These are phyloP conservation scores for Xiphophorus maculatus DNA, from an alignment of 2,113 vertebrate species.

Conservation along the genomic window DNA sequence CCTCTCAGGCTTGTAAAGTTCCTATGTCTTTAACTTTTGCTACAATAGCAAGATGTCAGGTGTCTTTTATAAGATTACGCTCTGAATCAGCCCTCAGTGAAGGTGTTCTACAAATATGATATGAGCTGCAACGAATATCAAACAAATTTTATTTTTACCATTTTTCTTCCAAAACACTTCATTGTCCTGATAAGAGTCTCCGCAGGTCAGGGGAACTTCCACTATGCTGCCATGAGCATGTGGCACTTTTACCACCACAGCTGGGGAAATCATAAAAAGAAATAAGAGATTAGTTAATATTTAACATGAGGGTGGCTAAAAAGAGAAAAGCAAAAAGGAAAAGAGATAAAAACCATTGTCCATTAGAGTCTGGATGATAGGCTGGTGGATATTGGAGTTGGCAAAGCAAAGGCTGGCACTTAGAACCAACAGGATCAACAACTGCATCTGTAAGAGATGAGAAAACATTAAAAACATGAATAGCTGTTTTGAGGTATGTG, in stretches of 20 bases:
- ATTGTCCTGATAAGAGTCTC: conserved; percentile 44
- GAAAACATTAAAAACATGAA: background rate
- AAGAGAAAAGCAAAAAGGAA: background rate
- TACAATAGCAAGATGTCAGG: background rate
- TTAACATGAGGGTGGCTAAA: background rate
- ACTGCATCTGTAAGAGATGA: conserved; percentile 65
- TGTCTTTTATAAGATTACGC: background rate
- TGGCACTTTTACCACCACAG: conserved; percentile 65
- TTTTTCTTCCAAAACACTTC: conserved; percentile 75
- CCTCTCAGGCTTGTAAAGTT: background rate
- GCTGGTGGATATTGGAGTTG: conserved; percentile 1
- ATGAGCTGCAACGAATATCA: background rate
- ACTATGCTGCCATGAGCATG: background rate
- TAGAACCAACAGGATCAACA: conserved; percentile 46
- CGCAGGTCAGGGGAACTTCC: conserved; percentile 69
- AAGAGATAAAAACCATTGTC: conserved; percentile 71
- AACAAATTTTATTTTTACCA: conserved; percentile 30
- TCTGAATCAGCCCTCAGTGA: background rate
- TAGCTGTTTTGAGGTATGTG: no score
- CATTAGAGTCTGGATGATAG: conserved; percentile 40
- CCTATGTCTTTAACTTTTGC: background rate
- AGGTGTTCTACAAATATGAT: background rate
- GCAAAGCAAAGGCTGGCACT: conserved; percentile 21
- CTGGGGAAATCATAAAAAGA: conserved; percentile 36
- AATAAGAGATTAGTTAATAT: background rate